Conservation (phyloP, 2,888 invertebrate genomes). For the Pardosa pseudoannulata region DNA sequence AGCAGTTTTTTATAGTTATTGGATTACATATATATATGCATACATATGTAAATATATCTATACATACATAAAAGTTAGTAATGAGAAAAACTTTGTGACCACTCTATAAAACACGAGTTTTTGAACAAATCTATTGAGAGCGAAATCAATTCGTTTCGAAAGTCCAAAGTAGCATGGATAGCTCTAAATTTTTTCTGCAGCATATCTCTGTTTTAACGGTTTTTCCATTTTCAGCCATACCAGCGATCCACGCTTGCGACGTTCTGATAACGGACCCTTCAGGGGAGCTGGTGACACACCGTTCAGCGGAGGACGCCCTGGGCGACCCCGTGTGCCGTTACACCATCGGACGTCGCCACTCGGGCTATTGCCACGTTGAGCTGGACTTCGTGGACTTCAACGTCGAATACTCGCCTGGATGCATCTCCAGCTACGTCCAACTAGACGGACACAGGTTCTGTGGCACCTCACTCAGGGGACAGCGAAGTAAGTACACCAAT, state of each 20-base stretch:
- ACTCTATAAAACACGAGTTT: too few relatives aligned
- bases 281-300: constrained; percentile 62
- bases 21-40: too few relatives aligned
- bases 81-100: too few relatives aligned
- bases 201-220: too few relatives aligned
- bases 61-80: too few relatives aligned
- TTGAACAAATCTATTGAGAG: too few relatives aligned
- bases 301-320: constrained; percentile 39
- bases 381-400: constrained; percentile 74
- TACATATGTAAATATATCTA: too few relatives aligned
- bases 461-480: constrained; percentile 72
- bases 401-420: constrained; percentile 73
- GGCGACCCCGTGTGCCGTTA: constrained; percentile 68
- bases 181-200: too few relatives aligned
- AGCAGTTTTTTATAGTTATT: too few relatives aligned
- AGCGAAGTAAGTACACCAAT: constrained; percentile 59
- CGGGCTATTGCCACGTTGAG: constrained; percentile 73
- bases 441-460: constrained; percentile 74
- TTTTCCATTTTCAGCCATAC: constrained; percentile 42
- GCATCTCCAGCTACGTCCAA: constrained; percentile 74
- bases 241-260: constrained; percentile 66
- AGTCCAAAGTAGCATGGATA: too few relatives aligned
- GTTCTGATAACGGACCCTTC: constrained; percentile 66
- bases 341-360: constrained; percentile 72
- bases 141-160: too few relatives aligned